phyloP scores from a whole-genome alignment of 2,113 vertebrate species.

The Lipophrys pholis region DNA sequence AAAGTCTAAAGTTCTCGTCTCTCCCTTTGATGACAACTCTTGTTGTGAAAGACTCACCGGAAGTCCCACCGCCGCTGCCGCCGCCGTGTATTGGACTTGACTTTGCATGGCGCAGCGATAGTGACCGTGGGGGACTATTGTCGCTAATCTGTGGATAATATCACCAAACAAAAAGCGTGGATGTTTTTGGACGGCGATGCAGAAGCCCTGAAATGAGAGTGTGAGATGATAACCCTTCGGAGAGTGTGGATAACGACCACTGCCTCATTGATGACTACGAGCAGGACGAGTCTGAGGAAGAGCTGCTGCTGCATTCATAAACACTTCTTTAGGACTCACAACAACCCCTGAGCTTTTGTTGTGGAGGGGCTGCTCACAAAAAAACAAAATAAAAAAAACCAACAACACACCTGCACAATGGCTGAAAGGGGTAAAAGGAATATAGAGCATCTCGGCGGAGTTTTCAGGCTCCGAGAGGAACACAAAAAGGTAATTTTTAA shows the following conservation, averaged over 20 bases:
- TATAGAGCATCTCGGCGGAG: constrained; percentile 67
- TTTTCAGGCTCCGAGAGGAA: constrained; percentile 88
- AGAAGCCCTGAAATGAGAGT: constrained; percentile 83
- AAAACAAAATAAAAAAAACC: background rate
- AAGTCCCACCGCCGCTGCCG: fast-evolving
- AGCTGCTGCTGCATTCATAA: constrained; percentile 87
- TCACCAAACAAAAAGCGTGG: constrained; percentile 16
- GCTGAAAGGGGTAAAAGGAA: constrained; percentile 60
- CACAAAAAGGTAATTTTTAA: constrained; percentile 88
- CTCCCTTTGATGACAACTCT: background rate
- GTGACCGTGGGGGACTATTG: constrained; percentile 50
- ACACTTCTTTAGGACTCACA: constrained; percentile 95
- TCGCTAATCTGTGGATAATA: constrained; percentile 47
- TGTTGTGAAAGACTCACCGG: constrained; percentile 50
- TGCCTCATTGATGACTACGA: constrained; percentile 82
- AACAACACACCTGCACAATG: constrained; percentile 57
- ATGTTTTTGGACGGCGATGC: constrained; percentile 68
- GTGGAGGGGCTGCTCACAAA: constrained; percentile 33
- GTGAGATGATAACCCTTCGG: constrained; percentile 89
- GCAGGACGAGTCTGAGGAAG: constrained; percentile 78
- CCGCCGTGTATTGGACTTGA: background rate
- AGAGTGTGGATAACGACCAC: constrained; percentile 79
- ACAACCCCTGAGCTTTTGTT: constrained; percentile 82
- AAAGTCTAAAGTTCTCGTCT: no score
- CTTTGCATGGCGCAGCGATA: constrained; percentile 75